phyloP scores from a whole-genome alignment of 2,113 vertebrate genomes.

The Pteronura brasiliensis region DNA sequence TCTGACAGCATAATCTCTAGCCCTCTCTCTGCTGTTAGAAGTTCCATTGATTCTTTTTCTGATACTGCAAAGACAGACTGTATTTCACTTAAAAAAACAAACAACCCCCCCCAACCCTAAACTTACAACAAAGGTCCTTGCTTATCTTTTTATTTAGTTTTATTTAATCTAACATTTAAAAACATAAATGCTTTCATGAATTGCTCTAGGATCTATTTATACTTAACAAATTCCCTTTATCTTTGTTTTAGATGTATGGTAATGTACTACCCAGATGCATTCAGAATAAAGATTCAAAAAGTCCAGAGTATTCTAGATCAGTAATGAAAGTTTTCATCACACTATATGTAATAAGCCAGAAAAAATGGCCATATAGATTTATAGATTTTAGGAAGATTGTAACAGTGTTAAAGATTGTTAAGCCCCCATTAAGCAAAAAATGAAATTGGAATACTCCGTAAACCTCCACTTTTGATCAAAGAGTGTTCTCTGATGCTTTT shows the following conservation, averaged over 20 bases:
- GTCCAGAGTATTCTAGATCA: background rate
- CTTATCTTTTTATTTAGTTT: conserved; percentile 26
- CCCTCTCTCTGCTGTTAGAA: background rate
- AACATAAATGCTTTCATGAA: conserved; percentile 9
- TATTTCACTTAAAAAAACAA: conserved; percentile 28
- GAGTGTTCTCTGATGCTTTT: background rate
- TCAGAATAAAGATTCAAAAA: background rate
- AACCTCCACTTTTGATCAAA: background rate
- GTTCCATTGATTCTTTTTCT: background rate
- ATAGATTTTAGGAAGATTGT: conserved; percentile 16
- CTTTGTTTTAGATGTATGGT: background rate
- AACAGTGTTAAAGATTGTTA: background rate
- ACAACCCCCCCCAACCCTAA: background rate
- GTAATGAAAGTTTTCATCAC: background rate
- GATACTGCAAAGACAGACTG: background rate
- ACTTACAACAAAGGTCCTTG: background rate
- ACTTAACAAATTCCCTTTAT: background rate
- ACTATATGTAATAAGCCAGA: background rate
- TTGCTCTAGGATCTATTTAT: background rate
- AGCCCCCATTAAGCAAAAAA: background rate
- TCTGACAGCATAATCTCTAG: background rate
- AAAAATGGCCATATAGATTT: background rate
- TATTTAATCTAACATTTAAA: background rate
- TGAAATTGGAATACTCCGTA: background rate
- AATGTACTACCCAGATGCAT: background rate